Evolutionary conservation across 2,888 invertebrate genomes (phyloP), one percentile per base, ranked within the genome.

Genomic region (Seira musarum): DNA sequence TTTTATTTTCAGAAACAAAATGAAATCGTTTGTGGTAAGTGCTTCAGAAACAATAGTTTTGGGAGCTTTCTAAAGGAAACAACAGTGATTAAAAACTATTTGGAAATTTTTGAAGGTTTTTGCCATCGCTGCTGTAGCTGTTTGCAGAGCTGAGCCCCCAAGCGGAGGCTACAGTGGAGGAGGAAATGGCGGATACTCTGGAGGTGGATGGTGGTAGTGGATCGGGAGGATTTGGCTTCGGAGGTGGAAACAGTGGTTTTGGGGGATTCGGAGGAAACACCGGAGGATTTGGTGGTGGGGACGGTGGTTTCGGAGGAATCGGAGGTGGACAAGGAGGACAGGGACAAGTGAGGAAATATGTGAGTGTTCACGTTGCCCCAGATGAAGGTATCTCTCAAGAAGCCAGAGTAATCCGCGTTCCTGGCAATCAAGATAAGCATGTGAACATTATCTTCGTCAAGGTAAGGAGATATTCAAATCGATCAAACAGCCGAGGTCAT

Each of bases 381-480:
- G 82, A 82, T 49, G 82, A 82, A 65, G 61, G 71, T 71, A 61
- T 64, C 19, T 72, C 72, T 17, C 61, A 63, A 13, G 70, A 80
- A 30, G 17, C 70, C 19, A 57, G 75, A 19, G 71, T 80, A 0
- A 75, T 80, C n/a, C 75, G 80, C 17, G 80, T 80, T 60, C 80
- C 80, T 10, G 75, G 75, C 19, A 71, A 71, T 0, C 79, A 75
- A 30, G 82, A 76, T 17, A 82, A 80, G 61, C 81, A 81, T 25
- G 81, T 76, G 1, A 76, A 80, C 30, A 82, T 80, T 2, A 80
- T 82, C 63, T 81, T 81, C 40, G 78, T 82, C 13, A 82, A 82
- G 22, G 79, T n/a, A n/a, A n/a, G n/a, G n/a, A n/a, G n/a, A n/a
- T n/a, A n/a, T n/a, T n/a, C n/a, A n/a, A n/a, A n/a, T n/a, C n/a